phyloP scores from a whole-genome alignment of 2,113 vertebrate species.

The Malurus cyaneus region DNA sequence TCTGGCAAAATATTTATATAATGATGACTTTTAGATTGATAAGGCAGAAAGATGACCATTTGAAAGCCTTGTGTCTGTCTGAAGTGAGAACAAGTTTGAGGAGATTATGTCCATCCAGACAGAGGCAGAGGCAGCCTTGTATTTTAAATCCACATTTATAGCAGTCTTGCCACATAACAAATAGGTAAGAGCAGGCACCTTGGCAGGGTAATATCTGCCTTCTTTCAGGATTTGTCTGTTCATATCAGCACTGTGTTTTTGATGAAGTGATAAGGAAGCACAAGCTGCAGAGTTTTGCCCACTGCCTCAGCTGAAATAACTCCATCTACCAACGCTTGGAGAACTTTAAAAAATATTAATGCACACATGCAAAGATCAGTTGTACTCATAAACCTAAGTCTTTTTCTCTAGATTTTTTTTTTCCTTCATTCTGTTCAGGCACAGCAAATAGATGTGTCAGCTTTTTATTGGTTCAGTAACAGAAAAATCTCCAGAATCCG shows the following conservation, averaged over 20 bases:
- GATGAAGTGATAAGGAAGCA: neutral
- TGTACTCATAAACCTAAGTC: neutral
- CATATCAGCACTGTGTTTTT: neutral
- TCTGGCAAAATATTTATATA: neutral
- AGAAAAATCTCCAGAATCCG: slow-evolving; percentile 38
- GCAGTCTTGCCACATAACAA: neutral
- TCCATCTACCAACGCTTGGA: neutral
- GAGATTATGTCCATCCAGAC: neutral
- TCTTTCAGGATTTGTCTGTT: neutral
- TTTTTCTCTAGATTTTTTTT: neutral
- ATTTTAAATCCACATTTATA: neutral
- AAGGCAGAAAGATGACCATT: neutral
- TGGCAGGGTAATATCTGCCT: neutral
- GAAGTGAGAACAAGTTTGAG: neutral
- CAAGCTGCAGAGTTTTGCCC: neutral
- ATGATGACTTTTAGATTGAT: neutral
- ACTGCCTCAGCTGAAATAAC: neutral
- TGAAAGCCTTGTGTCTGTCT: neutral
- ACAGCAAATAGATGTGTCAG: slow-evolving; percentile 22
- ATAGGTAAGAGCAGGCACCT: neutral
- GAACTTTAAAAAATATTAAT: neutral
- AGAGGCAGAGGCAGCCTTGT: neutral
- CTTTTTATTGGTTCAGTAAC: slow-evolving; percentile 35
- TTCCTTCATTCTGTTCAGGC: slow-evolving; percentile 9
- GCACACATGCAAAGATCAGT: neutral